Percentiles rank a stretch among this genome's conserved stretches.
phyloP scores from a whole-genome alignment of 2,888 invertebrate genomes.

The Mantis religiosa region DNA sequence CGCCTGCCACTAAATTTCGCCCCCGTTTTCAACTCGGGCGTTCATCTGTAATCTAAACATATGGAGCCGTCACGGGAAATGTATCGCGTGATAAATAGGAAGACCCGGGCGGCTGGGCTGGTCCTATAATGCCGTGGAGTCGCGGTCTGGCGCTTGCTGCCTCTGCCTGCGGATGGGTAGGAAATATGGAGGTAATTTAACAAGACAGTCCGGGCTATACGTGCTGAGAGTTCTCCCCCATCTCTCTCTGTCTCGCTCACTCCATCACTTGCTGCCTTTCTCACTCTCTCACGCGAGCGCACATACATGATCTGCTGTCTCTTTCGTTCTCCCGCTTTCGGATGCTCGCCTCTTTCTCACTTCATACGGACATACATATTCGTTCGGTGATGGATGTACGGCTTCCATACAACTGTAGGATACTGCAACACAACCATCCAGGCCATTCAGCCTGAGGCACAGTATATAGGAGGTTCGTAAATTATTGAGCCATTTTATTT shows the following conservation, averaged over 20 bases:
- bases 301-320: not conserved
- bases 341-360: not conserved
- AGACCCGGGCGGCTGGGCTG: slow-evolving; percentile 16
- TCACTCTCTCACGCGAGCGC: not conserved
- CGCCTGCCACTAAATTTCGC: slow-evolving; percentile 39
- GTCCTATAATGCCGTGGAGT: slow-evolving; percentile 7
- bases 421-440: not conserved
- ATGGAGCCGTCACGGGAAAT: slow-evolving; percentile 33
- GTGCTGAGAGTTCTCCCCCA: slow-evolving; percentile 30
- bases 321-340: not conserved
- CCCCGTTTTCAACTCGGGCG: slow-evolving; percentile 27
- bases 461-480: not conserved
- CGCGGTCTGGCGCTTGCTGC: not conserved
- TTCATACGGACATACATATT: not conserved
- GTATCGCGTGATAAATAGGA: slow-evolving; percentile 34
- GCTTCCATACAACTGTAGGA: not conserved
- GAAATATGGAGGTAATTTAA: slow-evolving; percentile 34
- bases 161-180: slow-evolving; percentile 27
- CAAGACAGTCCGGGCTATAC: slow-evolving; percentile 31
- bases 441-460: not conserved
- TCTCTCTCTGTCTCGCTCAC: not conserved
- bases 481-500: slow-evolving; percentile 14
- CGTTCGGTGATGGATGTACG: not conserved
- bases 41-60: slow-evolving; percentile 33
- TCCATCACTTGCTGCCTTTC: not conserved